A percentile compares a stretch with the other conserved stretches of the same genome.
Evolutionary conservation across 2,888 invertebrate species (phyloP).

Genomic region (Stegana nigrithorax): DNA sequence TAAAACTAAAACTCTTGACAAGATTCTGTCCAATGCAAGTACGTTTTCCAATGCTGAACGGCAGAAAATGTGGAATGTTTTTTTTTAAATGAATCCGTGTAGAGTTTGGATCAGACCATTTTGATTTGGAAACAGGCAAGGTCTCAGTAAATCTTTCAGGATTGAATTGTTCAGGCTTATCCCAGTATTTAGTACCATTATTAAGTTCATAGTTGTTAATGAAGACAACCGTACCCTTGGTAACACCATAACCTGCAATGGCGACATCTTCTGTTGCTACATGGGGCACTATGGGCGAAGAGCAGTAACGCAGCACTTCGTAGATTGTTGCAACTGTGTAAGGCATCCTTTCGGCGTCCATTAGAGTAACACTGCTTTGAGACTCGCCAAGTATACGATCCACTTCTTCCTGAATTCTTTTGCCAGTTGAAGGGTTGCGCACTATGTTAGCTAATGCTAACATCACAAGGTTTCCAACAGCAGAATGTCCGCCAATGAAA

Average conservation of each 20-base stretch:
- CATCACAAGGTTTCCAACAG: conserved; percentile 86
- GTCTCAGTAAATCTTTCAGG: conserved; percentile 78
- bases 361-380: conserved; percentile 72
- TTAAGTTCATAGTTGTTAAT: conserved; percentile 85
- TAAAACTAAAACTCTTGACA: conserved; percentile 80
- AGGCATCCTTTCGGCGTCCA: conserved; percentile 76
- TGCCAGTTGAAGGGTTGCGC: conserved; percentile 74
- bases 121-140: conserved; percentile 28
- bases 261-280: conserved; percentile 82
- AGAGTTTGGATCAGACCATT: not conserved
- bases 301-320: conserved; percentile 81
- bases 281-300: conserved; percentile 90
- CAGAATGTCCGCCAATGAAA: conserved; percentile 87
- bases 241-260: conserved; percentile 77
- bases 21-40: conserved; percentile 86
- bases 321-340: conserved; percentile 84
- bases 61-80: conserved; percentile 79
- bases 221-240: conserved; percentile 82
- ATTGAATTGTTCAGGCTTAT: conserved; percentile 76
- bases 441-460: conserved; percentile 78
- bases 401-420: conserved; percentile 77
- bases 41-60: conserved; percentile 85
- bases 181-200: conserved; percentile 78
- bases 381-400: conserved; percentile 71
- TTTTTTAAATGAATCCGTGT: conserved; percentile 66